Conservation (phyloP, 2,113 vertebrate species). For the Tympanuchus pallidicinctus region DNA sequence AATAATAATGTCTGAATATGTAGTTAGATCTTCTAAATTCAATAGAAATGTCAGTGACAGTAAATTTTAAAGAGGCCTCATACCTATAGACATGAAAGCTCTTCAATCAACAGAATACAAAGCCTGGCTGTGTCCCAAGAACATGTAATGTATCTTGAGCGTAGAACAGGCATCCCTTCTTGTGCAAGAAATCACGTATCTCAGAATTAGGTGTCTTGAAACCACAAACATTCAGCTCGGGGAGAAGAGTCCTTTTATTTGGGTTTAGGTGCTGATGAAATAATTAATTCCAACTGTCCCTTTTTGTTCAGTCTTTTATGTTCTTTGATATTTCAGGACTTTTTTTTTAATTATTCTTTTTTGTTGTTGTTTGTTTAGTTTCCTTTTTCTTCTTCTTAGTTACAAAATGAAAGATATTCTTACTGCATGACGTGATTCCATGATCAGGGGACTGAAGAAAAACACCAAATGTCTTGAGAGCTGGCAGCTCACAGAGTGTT, state of each 20-base stretch:
- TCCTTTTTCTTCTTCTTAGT: not conserved
- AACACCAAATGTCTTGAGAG: conserved; percentile 75
- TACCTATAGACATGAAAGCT: conserved; percentile 55
- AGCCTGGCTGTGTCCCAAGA: not conserved
- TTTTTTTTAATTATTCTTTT: not conserved
- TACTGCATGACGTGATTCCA: not conserved
- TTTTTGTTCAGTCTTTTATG: not conserved
- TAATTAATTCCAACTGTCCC: not conserved
- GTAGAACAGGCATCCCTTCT: not conserved
- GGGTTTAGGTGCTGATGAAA: not conserved
- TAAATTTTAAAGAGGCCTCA: conserved; percentile 71
- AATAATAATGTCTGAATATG: conserved; percentile 72
- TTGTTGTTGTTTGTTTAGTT: not conserved
- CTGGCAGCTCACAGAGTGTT: conserved; percentile 64
- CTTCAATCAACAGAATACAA: conserved; percentile 23
- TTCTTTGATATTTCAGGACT: not conserved
- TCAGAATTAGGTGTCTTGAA: not conserved
- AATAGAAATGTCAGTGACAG: conserved; percentile 62
- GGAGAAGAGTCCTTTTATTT: conserved; percentile 4
- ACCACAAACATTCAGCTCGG: not conserved
- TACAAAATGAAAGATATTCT: conserved; percentile 46
- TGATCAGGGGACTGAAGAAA: conserved; percentile 63
- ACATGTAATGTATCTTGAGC: not conserved
- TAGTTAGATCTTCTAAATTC: conserved; percentile 68
- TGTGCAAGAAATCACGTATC: conserved; percentile 2